These are phyloP conservation scores for Psephotus haematonotus DNA, from an alignment of 2,113 vertebrate genomes.

Conservation along the genomic window DNA sequence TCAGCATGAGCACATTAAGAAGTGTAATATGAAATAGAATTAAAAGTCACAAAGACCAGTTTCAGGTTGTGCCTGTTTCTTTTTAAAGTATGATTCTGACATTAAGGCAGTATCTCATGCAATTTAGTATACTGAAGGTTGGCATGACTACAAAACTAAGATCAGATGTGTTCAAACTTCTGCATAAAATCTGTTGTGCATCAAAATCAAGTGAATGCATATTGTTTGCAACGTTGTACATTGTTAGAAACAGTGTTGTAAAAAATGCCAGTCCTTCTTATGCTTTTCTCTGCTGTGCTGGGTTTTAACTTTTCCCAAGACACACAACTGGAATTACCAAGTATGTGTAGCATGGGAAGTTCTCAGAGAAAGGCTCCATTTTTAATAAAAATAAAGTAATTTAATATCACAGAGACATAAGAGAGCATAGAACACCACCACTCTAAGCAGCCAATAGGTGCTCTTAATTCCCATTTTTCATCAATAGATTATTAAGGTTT, in stretches of 20 bases:
- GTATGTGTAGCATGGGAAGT: background rate
- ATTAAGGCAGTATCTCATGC: background rate
- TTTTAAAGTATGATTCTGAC: background rate
- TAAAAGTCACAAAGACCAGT: background rate
- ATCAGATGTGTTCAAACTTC: background rate
- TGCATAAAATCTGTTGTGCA: background rate
- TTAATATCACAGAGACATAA: background rate
- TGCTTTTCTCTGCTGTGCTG: background rate
- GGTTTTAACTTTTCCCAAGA: background rate
- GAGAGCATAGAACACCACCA: background rate
- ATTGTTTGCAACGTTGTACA: background rate
- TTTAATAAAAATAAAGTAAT: background rate
- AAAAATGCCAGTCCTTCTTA: background rate
- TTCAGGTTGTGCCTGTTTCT: background rate
- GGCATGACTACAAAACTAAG: background rate
- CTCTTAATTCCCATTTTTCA: background rate
- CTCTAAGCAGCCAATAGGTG: background rate
- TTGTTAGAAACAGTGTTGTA: background rate
- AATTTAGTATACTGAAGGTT: background rate
- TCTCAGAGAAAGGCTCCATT: background rate
- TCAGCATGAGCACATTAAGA: background rate
- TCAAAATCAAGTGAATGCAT: background rate
- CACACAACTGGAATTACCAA: background rate
- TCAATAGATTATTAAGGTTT: accelerated
- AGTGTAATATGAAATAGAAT: background rate